phyloP scores from a whole-genome alignment of 2,797 vertebrate species.

The Typhlichthys eigenmanni region DNA sequence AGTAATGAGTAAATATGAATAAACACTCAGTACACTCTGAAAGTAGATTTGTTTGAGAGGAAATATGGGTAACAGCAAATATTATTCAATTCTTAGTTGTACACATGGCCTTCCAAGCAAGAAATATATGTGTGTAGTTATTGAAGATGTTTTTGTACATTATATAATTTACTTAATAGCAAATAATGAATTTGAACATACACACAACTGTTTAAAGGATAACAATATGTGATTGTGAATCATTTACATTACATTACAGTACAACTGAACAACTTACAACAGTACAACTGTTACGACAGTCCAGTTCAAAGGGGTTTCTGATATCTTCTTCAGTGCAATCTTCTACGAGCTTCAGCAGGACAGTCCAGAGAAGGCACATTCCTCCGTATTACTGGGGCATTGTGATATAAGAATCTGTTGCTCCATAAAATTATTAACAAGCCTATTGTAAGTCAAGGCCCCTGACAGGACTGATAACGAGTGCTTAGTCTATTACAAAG shows the following conservation, averaged over 20 bases:
- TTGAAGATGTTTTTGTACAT: background rate
- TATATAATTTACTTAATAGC: background rate
- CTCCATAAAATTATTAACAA: too few relatives aligned
- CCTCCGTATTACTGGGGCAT: background rate
- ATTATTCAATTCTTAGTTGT: background rate
- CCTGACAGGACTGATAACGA: background rate
- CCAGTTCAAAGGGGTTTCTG: background rate
- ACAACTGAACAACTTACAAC: too few relatives aligned
- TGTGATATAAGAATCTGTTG: too few relatives aligned
- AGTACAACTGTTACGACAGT: background rate
- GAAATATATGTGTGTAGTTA: background rate
- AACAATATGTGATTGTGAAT: too few relatives aligned
- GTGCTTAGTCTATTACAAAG: constrained; percentile 48
- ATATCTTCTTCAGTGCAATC: background rate
- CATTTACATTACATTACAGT: too few relatives aligned
- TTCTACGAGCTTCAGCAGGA: background rate
- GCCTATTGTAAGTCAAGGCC: too few relatives aligned
- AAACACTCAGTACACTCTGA: too few relatives aligned
- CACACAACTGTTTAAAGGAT: too few relatives aligned
- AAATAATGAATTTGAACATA: too few relatives aligned
- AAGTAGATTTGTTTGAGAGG: too few relatives aligned
- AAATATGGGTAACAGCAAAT: background rate
- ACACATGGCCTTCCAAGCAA: background rate
- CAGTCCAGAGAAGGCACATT: background rate
- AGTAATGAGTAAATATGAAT: too few relatives aligned